Percentiles rank a stretch among this genome's conserved stretches.
Conservation (phyloP, 30 jellyfish, hydroid and myxozoan genomes). For the Hydractinia echinata region DNA sequence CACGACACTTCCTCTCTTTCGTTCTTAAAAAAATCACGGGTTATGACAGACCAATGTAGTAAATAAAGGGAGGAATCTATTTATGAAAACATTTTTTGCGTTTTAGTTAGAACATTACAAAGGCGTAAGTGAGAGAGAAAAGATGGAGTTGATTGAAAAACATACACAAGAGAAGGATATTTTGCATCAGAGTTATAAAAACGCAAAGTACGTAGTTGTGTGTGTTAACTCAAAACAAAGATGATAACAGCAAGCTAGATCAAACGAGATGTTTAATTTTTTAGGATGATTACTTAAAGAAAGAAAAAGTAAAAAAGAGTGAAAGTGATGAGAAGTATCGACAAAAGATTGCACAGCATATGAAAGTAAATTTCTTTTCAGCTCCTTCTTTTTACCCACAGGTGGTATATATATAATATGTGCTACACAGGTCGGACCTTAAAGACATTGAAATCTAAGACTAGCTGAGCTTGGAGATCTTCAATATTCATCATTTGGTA, state of each 20-base stretch:
- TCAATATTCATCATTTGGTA: no score
- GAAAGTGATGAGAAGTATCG: conserved; percentile 4
- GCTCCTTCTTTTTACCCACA: not conserved
- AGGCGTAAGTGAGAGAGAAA: conserved; percentile 2
- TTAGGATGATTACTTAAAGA: conserved; percentile 1
- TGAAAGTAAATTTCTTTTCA: conserved; percentile 1
- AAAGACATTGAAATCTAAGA: no score
- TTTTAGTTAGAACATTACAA: not conserved
- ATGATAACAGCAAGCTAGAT: not conserved
- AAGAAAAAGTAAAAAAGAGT: not conserved
- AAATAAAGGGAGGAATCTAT: not conserved
- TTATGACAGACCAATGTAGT: not conserved
- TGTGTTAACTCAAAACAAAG: not conserved
- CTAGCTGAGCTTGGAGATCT: no score
- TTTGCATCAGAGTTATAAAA: not conserved
- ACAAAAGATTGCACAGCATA: not conserved
- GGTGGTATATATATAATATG: no score
- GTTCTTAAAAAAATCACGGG: no score
- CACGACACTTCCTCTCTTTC: no score
- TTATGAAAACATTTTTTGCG: not conserved
- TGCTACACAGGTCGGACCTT: no score
- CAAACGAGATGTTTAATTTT: not conserved
- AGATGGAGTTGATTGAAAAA: not conserved
- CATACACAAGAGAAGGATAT: not conserved
- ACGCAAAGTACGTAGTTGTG: not conserved